Evolutionary conservation across 2,797 vertebrate species (phyloP).

Genomic region (Aulostomus chinensis): DNA sequence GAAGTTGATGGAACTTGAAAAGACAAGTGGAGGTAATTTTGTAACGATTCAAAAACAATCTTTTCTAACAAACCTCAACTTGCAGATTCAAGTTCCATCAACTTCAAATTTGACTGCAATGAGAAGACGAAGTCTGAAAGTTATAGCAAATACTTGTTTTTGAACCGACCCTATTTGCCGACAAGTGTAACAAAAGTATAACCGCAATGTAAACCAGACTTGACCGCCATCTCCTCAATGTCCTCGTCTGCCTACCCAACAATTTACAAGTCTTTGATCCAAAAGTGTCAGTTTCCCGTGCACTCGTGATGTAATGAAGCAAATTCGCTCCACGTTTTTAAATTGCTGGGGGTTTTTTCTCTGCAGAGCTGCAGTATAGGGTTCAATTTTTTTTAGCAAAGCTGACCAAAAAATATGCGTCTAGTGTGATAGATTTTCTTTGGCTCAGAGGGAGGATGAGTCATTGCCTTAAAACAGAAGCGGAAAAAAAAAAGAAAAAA

Average conservation of each 20-base stretch:
- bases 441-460: constrained; percentile 35
- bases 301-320: constrained; percentile 14
- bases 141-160: no score
- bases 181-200: no score
- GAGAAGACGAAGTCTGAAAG: no score
- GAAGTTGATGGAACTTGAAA: no score
- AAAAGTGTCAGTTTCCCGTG: constrained; percentile 7
- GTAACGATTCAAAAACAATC: no score
- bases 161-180: no score
- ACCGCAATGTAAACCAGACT: constrained; percentile 6
- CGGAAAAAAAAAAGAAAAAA: constrained; percentile 27
- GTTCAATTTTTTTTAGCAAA: constrained; percentile 41
- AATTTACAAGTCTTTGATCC: constrained; percentile 16
- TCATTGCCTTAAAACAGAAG: constrained; percentile 25
- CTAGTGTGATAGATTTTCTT: constrained; percentile 37
- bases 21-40: no score
- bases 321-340: no score
- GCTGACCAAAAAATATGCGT: constrained; percentile 25
- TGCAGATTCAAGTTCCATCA: no score
- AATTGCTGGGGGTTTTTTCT: constrained; percentile 1
- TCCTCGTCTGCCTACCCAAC: constrained; percentile 4
- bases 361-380: neutral
- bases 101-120: no score
- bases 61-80: no score
- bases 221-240: no score